A percentile compares a stretch with the other conserved stretches of the same genome.
These are phyloP conservation scores for Heterodera filipjevi DNA, from an alignment of 2,888 invertebrate species.

Conservation along the genomic window DNA sequence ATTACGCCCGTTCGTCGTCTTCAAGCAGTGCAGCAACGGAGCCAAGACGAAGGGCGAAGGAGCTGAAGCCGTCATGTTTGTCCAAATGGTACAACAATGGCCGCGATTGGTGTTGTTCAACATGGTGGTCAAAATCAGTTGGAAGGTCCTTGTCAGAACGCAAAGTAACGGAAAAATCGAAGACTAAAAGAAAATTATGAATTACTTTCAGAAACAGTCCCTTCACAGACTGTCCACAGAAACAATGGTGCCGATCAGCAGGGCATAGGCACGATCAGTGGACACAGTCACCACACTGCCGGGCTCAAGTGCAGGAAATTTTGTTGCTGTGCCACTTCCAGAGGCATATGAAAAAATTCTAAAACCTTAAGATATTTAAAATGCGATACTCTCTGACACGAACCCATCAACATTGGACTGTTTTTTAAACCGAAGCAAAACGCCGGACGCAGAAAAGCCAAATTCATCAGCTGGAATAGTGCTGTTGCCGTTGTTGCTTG, in stretches of 20 bases:
- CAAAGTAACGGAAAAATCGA: slow-evolving; percentile 25
- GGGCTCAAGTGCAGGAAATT: slow-evolving; percentile 22
- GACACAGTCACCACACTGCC: slow-evolving; percentile 44
- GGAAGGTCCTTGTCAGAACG: slow-evolving; percentile 36
- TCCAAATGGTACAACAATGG: slow-evolving; percentile 49
- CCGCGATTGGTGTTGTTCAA: too few species aligned
- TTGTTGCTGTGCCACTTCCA: slow-evolving; percentile 1
- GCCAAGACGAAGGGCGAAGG: slow-evolving; percentile 47
- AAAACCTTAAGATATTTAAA: background rate
- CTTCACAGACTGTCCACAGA: slow-evolving; percentile 24
- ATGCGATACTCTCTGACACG: background rate
- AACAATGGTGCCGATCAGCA: slow-evolving; percentile 33
- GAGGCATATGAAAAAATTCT: slow-evolving; percentile 18
- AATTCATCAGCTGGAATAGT: background rate
- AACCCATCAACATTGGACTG: background rate
- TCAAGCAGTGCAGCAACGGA: slow-evolving; percentile 48
- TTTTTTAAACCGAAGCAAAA: slow-evolving; percentile 7
- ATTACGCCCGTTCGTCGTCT: slow-evolving; percentile 40
- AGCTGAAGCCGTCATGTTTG: slow-evolving; percentile 49
- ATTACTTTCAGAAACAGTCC: too few species aligned
- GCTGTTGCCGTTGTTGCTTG: background rate
- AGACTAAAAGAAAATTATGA: background rate
- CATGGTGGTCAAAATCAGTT: background rate
- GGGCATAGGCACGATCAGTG: slow-evolving; percentile 37
- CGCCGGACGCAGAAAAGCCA: background rate